phyloP scores from a whole-genome alignment of 2,113 vertebrate genomes.

The Mirza zaza region DNA sequence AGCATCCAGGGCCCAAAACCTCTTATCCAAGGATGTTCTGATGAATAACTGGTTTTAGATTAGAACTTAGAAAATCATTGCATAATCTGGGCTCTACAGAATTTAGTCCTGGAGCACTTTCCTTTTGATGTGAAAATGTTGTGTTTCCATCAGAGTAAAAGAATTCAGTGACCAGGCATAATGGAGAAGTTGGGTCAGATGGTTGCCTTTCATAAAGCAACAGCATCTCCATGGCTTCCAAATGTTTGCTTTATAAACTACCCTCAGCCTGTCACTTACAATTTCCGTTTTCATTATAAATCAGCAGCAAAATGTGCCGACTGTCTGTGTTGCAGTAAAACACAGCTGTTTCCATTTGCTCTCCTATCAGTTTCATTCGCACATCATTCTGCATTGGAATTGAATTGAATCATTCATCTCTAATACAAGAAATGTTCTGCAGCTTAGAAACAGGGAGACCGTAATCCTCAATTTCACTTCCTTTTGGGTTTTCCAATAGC shows the following conservation, averaged over 20 bases:
- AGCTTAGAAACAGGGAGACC: slow-evolving; percentile 46
- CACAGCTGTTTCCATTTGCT: slow-evolving; percentile 65
- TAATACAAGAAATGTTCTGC: slow-evolving; percentile 10
- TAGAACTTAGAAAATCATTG: not conserved
- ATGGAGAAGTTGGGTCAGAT: slow-evolving; percentile 27
- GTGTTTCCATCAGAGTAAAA: not conserved
- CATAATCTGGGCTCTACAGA: not conserved
- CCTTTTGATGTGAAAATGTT: not conserved
- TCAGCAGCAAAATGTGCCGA: slow-evolving; percentile 63
- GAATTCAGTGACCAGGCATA: not conserved
- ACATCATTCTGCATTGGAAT: slow-evolving; percentile 50
- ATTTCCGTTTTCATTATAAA: slow-evolving; percentile 72
- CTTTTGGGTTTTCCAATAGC: not conserved
- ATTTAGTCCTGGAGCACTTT: not conserved
- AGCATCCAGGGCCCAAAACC: not conserved
- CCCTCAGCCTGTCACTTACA: slow-evolving; percentile 71
- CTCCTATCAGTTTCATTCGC: slow-evolving; percentile 54
- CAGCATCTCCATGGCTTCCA: slow-evolving; percentile 38
- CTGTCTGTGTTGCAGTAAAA: slow-evolving; percentile 65
- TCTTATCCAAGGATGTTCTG: not conserved
- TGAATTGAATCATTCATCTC: slow-evolving; percentile 57
- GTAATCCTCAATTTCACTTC: slow-evolving; percentile 57
- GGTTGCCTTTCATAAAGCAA: slow-evolving; percentile 52
- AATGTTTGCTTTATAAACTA: slow-evolving; percentile 64
- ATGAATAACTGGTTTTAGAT: not conserved